Percentiles rank a stretch among this genome's conserved stretches.
Conservation (phyloP, 2,797 vertebrate species). For the Hippocampus kuda region DNA sequence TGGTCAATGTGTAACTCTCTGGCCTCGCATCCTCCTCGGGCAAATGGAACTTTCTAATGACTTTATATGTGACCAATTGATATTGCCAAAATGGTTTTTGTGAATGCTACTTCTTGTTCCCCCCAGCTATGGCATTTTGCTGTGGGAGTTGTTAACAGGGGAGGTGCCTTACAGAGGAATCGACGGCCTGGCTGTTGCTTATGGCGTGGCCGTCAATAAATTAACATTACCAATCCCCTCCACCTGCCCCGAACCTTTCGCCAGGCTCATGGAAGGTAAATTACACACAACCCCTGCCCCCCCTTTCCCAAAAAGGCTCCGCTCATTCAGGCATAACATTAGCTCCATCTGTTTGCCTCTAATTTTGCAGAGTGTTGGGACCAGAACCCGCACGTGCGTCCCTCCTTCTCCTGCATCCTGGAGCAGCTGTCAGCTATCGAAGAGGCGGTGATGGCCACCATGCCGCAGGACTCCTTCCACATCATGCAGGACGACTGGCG, state of each 20-base stretch:
- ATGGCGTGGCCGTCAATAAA: conserved; percentile 90
- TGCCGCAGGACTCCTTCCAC: conserved; percentile 95
- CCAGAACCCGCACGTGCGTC: conserved; percentile 89
- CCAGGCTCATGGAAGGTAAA: conserved; percentile 92
- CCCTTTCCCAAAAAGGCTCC: neutral
- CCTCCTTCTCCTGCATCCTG: conserved; percentile 88
- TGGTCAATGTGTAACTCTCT: neutral
- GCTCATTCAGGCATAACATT: neutral
- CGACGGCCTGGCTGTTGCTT: conserved; percentile 90
- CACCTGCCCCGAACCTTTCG: conserved; percentile 89
- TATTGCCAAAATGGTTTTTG: neutral
- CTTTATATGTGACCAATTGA: too few species aligned
- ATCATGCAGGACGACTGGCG: conserved; percentile 99
- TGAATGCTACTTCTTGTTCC: neutral
- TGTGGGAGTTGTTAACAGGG: conserved; percentile 93
- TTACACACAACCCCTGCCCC: neutral
- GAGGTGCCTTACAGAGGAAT: conserved; percentile 93
- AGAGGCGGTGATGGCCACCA: conserved; percentile 84
- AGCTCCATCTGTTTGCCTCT: neutral
- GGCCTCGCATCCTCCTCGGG: too few species aligned
- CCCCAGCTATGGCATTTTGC: conserved; percentile 84
- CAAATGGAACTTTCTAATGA: too few species aligned
- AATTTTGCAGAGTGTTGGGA: conserved; percentile 84
- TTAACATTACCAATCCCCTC: conserved; percentile 90
- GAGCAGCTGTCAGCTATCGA: conserved; percentile 90